Evolutionary conservation across 1,140 invertebrate genomes (phyloP).

Genomic region (Maconellicoccus hirsutus): DNA sequence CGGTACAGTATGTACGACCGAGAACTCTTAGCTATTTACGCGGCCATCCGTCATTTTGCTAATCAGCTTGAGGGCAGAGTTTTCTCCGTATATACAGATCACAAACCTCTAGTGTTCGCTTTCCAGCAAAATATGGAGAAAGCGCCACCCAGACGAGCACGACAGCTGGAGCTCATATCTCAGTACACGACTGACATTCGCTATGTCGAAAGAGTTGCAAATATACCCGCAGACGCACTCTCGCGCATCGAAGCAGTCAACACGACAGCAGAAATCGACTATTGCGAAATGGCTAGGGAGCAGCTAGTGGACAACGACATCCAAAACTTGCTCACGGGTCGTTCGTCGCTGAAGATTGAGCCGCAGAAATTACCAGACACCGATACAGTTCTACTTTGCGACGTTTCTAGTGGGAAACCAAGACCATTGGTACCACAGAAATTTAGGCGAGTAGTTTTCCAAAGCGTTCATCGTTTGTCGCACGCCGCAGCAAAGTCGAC

Average conservation of each 20-base stretch:
- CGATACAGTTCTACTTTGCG: background rate
- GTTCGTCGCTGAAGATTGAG: background rate
- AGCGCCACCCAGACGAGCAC: slow-evolving; percentile 29
- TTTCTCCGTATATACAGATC: slow-evolving; percentile 36
- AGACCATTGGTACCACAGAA: background rate
- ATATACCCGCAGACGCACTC: slow-evolving; percentile 33
- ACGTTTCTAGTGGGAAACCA: background rate
- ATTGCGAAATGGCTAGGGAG: background rate
- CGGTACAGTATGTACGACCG: slow-evolving; percentile 34
- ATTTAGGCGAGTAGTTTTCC: background rate
- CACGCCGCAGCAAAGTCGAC: background rate
- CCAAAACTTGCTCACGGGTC: background rate
- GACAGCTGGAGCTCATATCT: slow-evolving; percentile 26
- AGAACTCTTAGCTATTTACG: slow-evolving; percentile 39
- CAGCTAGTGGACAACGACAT: background rate
- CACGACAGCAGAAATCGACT: background rate
- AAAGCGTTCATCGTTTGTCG: background rate
- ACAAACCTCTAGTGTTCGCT: slow-evolving; percentile 34
- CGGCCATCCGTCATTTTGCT: slow-evolving; percentile 35
- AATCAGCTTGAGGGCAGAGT: slow-evolving; percentile 34
- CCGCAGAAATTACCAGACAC: background rate
- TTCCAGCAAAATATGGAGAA: slow-evolving; percentile 33
- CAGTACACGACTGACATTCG: slow-evolving; percentile 30
- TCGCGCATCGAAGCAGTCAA: slow-evolving; percentile 28
- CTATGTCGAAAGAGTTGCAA: slow-evolving; percentile 31